Evolutionary conservation across 2,113 vertebrate genomes (phyloP).

Genomic region (Athene cunicularia): DNA sequence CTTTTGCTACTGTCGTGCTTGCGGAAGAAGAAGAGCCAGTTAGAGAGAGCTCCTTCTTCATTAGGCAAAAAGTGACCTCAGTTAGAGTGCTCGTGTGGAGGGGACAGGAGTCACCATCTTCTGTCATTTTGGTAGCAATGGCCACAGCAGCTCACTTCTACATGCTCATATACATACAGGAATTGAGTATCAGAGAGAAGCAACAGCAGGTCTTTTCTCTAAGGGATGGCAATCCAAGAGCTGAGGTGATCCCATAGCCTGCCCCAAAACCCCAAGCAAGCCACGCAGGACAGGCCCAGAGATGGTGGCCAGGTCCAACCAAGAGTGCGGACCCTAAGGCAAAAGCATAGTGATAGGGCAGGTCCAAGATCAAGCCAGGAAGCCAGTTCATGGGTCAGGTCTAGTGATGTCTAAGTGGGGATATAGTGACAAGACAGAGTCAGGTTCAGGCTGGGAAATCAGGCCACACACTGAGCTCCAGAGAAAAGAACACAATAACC

Average conservation of each 20-base stretch:
- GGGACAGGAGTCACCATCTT: background rate
- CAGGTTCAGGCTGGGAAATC: background rate
- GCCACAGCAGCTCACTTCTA: background rate
- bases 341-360: background rate
- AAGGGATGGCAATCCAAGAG: background rate
- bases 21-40: background rate
- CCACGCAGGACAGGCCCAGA: background rate
- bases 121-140: background rate
- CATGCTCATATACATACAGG: background rate
- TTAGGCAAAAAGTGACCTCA: background rate
- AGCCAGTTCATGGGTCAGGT: background rate
- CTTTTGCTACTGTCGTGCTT: background rate
- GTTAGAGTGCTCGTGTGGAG: background rate
- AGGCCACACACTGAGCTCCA: accelerated
- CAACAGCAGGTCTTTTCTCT: background rate
- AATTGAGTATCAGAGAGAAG: background rate
- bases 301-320: background rate
- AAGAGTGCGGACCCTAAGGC: background rate
- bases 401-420: background rate
- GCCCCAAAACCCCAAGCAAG: background rate
- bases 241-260: background rate
- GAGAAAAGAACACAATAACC: background rate
- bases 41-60: background rate
- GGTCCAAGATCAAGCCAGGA: background rate
- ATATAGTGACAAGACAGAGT: background rate